A percentile compares a stretch with the other conserved stretches of the same genome.
These are phyloP conservation scores for Agrilus planipennis DNA, from an alignment of 1,140 invertebrate genomes.

Conservation along the genomic window DNA sequence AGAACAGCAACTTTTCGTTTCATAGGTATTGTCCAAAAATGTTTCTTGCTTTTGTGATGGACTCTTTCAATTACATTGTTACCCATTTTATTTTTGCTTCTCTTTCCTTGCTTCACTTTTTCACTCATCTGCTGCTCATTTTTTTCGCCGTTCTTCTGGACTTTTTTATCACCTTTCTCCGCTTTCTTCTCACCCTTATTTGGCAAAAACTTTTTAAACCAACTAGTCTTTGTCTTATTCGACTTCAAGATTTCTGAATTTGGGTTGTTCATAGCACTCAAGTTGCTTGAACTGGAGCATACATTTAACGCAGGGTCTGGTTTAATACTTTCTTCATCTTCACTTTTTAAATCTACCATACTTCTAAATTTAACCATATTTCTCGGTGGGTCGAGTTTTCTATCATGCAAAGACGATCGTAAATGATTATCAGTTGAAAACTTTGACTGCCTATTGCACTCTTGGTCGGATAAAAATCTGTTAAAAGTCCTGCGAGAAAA, in stretches of 20 bases:
- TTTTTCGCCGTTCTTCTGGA: no score
- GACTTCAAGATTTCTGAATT: conserved; percentile 5
- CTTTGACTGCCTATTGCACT: neutral
- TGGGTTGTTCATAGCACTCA: conserved; percentile 1
- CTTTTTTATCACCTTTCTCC: conserved; percentile 4
- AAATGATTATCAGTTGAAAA: conserved; percentile 4
- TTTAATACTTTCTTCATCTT: conserved; percentile 6
- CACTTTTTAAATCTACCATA: conserved; percentile 11
- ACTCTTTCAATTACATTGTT: no score
- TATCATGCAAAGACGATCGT: neutral
- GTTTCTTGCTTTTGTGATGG: no score
- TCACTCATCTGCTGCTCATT: no score
- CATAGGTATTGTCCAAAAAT: no score
- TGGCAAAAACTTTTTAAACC: conserved; percentile 12
- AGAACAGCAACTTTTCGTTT: no score
- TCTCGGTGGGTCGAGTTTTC: conserved; percentile 3
- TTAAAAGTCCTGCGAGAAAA: no score
- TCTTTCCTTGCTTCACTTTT: no score
- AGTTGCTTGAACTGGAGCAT: conserved; percentile 15
- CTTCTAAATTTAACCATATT: conserved; percentile 15
- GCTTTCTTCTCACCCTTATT: conserved; percentile 1
- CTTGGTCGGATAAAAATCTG: neutral
- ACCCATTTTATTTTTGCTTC: no score
- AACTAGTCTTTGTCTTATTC: conserved; percentile 8
- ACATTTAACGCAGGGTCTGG: conserved; percentile 13